phyloP scores from a whole-genome alignment of 2,888 invertebrate genomes.

The Hydrotaea cyrtoneurina region DNA sequence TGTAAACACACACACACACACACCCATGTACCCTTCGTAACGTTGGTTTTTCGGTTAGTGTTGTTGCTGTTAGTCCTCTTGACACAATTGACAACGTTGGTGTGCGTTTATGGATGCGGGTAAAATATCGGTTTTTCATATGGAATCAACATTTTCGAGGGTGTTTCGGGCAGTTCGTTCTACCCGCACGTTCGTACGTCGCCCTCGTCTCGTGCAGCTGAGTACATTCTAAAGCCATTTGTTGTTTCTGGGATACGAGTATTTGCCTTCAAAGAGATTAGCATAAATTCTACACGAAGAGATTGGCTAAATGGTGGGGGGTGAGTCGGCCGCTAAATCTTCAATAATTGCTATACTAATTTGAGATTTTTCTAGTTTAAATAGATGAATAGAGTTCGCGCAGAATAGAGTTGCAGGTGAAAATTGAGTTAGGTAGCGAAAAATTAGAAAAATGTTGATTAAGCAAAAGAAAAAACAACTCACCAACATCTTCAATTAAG shows the following conservation, averaged over 20 bases:
- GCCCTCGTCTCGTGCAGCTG: neutral
- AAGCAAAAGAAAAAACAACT: too few species aligned
- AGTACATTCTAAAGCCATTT: slow-evolving; percentile 24
- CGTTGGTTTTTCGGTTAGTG: neutral
- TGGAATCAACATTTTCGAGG: slow-evolving; percentile 11
- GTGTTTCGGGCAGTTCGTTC: neutral
- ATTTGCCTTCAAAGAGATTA: slow-evolving; percentile 27
- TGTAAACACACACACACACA: too few species aligned
- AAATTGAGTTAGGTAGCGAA: too few species aligned
- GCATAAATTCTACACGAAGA: slow-evolving; percentile 1
- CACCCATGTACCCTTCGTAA: slow-evolving; percentile 13
- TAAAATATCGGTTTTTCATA: slow-evolving; percentile 41
- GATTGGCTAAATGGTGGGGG: neutral
- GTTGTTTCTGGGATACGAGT: neutral
- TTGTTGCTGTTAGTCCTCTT: neutral
- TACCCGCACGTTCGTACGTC: neutral
- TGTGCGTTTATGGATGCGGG: slow-evolving; percentile 49
- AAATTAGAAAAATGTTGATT: too few species aligned
- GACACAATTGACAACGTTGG: slow-evolving; percentile 40
- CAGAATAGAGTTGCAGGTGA: too few species aligned
- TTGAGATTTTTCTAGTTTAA: too few species aligned
- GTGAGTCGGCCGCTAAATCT: neutral
- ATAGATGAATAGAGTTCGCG: too few species aligned
- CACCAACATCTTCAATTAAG: too few species aligned
- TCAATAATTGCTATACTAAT: neutral